A percentile compares a stretch with the other conserved stretches of the same genome.
These are phyloP conservation scores for Atta colombica DNA, from an alignment of 1,140 invertebrate species.

Conservation along the genomic window DNA sequence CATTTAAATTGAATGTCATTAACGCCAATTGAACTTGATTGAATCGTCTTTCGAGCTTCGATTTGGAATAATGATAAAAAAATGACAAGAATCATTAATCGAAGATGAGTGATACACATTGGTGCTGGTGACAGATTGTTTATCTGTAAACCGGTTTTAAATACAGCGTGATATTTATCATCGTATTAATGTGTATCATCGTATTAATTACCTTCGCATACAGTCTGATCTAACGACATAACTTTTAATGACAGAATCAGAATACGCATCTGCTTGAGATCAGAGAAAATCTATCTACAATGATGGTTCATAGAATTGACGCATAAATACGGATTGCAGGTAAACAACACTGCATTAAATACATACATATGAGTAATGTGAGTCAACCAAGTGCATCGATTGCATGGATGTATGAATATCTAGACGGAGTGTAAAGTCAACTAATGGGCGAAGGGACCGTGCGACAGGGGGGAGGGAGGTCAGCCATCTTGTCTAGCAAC, in stretches of 20 bases:
- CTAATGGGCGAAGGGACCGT: too few relatives aligned
- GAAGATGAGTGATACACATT: not conserved
- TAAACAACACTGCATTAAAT: too few relatives aligned
- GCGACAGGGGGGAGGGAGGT: too few relatives aligned
- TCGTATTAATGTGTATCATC: conserved; percentile 38
- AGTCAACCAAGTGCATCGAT: too few relatives aligned
- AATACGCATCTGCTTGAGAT: not conserved
- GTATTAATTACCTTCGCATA: conserved; percentile 89
- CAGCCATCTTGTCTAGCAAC: too few relatives aligned
- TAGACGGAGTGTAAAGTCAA: too few relatives aligned
- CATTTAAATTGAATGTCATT: not conserved
- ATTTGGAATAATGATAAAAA: not conserved
- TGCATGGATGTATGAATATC: not conserved
- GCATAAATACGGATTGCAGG: too few relatives aligned
- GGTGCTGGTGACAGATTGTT: not conserved
- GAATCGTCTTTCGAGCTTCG: not conserved
- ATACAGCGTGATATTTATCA: conserved; percentile 20
- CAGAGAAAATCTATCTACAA: conserved; percentile 17
- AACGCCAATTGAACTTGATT: not conserved
- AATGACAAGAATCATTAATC: not conserved
- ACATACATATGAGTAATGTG: too few relatives aligned
- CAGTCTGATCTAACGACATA: conserved; percentile 92
- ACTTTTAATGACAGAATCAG: conserved; percentile 42
- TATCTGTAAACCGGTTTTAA: not conserved
- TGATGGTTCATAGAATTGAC: not conserved